Conservation (phyloP, 2,888 invertebrate genomes). For the Eutolmus rufibarbis region DNA sequence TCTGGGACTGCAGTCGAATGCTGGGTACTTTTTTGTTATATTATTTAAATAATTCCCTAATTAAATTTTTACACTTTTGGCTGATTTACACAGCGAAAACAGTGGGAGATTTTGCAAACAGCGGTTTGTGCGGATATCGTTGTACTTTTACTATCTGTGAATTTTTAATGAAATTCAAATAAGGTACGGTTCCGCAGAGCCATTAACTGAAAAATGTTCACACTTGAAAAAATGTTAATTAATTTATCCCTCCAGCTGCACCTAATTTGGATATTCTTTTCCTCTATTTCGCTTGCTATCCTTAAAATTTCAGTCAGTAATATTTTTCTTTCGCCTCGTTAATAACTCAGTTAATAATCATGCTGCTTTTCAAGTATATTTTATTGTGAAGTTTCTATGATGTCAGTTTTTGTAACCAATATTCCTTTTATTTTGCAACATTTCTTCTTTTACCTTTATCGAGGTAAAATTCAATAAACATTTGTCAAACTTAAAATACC, state of each 20-base stretch:
- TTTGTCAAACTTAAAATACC: no score
- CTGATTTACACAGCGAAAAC: background rate
- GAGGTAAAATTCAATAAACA: no score
- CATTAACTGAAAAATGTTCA: background rate
- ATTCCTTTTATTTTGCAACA: no score
- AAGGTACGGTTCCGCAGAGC: background rate
- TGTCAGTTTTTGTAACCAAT: no score
- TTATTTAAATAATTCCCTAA: background rate
- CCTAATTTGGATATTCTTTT: background rate
- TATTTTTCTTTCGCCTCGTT: no score
- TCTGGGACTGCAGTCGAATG: background rate
- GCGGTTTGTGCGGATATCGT: background rate
- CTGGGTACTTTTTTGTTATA: background rate
- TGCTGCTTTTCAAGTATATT: no score
- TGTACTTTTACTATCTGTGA: background rate
- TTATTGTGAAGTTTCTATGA: no score
- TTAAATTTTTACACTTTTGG: background rate
- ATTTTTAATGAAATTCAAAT: background rate
- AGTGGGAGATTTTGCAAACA: background rate
- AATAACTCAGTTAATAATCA: no score
- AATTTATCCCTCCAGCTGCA: background rate
- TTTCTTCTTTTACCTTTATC: no score
- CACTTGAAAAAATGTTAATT: background rate
- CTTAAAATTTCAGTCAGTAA: no score
- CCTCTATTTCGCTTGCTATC: no score